Base-by-base conservation (phyloP, 2,888 invertebrate species). In the Gastrophysa polygoni region DNA sequence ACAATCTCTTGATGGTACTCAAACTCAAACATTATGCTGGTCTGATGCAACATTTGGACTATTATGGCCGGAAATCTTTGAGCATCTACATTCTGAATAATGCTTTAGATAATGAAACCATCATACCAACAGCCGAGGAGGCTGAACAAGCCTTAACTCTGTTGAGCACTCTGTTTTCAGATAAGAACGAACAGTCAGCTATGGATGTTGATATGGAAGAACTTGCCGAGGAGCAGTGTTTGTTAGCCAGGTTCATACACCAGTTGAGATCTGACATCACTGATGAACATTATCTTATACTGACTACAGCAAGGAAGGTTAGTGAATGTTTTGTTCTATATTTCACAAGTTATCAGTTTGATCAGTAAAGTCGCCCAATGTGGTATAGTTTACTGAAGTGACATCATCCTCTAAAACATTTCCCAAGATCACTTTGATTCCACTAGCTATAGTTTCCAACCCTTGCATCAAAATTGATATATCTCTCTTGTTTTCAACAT, bases 161-260 rank as follows among this genome's bases (percentile, higher is more conserved):
- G 84, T 85, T 98, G 34, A 88, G 91, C 7, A 93, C 96, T 0
- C 80, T 98, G 62, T 90, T 98, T 8, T 96, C 97, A 75, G 94
- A 57, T 17, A 85, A 89, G 0, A 91, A 92, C 75, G 91, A 91
- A 74, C 85, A 87, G 0, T 78, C 83, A 63, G 57, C 69, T 4
- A 80, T 71, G 10, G 87, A 87, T n/a, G 86, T 89, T 0, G 96
- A 96, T 80, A 87, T 90, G 0, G 98, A 99, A 77, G 98, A 98
- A 81, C 95, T 98, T 79, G 91, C 93, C 28, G 99, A 99, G 79
- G 98, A 95, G 71, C 99, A 99, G 80, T 93, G 95, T 38, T 84
- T 97, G 16, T 86, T 99, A 59, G 97, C 95, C 34, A 82, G 95
- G 91, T 85, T 95, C 61, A 90, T 95, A 72, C 95, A 95, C 79